These are phyloP conservation scores for Acanthurus leucopareius DNA, from an alignment of 2,797 vertebrate species.

Conservation along the genomic window DNA sequence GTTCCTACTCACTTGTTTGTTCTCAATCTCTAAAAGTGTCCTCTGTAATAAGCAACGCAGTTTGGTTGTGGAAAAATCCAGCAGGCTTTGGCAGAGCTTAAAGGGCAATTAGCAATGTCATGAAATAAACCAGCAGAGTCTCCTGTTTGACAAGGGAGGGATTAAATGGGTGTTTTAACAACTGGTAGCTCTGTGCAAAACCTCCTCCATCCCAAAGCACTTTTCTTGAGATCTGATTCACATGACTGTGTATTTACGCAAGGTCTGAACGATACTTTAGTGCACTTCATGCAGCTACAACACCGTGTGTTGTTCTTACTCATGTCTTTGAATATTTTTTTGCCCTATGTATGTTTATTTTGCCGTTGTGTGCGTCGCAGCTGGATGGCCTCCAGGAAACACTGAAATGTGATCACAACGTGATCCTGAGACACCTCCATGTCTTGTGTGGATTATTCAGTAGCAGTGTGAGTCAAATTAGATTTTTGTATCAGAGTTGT, in stretches of 20 bases:
- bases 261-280: too few species aligned
- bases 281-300: background rate
- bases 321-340: constrained; percentile 6
- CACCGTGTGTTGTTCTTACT: background rate
- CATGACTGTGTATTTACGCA: background rate
- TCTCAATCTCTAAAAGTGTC: constrained; percentile 28
- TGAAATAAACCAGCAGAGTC: constrained; percentile 68
- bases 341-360: constrained; percentile 5
- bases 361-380: background rate
- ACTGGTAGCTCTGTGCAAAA: constrained; percentile 12
- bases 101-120: constrained; percentile 61
- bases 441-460: constrained; percentile 33
- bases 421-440: constrained; percentile 29
- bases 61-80: constrained; percentile 60
- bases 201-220: background rate
- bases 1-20: constrained; percentile 26
- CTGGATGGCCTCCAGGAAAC: constrained; percentile 42
- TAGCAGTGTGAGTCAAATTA: constrained; percentile 52
- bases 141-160: constrained; percentile 66
- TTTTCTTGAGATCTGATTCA: background rate
- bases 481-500: constrained; percentile 44
- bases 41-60: constrained; percentile 16
- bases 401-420: constrained; percentile 52
- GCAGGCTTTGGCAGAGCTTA: constrained; percentile 54
- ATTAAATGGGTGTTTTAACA: constrained; percentile 44